A percentile compares a stretch with the other conserved stretches of the same genome.
Conservation (phyloP, 1,140 invertebrate species). For the Heliothis virescens region DNA sequence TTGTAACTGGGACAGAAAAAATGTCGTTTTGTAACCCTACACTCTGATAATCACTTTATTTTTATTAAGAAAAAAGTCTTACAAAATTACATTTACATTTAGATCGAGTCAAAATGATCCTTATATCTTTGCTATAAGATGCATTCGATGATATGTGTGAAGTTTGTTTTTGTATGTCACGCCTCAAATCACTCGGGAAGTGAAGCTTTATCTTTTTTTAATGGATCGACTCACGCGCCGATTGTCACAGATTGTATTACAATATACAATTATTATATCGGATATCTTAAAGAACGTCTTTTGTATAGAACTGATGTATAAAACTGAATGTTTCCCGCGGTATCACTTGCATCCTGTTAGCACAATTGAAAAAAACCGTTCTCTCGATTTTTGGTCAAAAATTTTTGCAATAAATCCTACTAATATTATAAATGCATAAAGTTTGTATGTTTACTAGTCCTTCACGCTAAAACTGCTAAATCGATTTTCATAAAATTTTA, state of each 20-base stretch:
- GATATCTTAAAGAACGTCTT: slow-evolving; percentile 19
- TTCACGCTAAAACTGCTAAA: too few species aligned
- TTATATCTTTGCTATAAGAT: neutral
- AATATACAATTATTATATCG: slow-evolving; percentile 31
- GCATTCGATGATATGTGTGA: neutral
- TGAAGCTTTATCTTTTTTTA: slow-evolving; percentile 18
- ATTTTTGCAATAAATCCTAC: too few species aligned
- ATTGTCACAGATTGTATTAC: slow-evolving; percentile 49
- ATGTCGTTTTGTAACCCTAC: slow-evolving; percentile 14
- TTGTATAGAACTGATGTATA: neutral
- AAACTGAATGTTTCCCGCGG: too few species aligned
- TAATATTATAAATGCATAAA: too few species aligned
- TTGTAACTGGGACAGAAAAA: slow-evolving; percentile 23
- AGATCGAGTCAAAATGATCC: neutral
- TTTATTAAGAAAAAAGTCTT: slow-evolving; percentile 7
- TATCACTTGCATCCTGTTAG: too few species aligned
- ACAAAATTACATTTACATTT: neutral
- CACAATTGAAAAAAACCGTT: too few species aligned
- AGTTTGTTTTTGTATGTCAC: slow-evolving; percentile 18
- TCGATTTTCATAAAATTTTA: too few species aligned
- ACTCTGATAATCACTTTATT: slow-evolving; percentile 36
- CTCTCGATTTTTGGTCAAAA: too few species aligned
- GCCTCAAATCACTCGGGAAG: slow-evolving; percentile 14
- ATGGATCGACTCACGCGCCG: slow-evolving; percentile 37
- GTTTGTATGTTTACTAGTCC: too few species aligned